A percentile compares a stretch with the other conserved stretches of the same genome.
phyloP scores from a whole-genome alignment of 2,797 vertebrate species.

The Crax fasciolata region DNA sequence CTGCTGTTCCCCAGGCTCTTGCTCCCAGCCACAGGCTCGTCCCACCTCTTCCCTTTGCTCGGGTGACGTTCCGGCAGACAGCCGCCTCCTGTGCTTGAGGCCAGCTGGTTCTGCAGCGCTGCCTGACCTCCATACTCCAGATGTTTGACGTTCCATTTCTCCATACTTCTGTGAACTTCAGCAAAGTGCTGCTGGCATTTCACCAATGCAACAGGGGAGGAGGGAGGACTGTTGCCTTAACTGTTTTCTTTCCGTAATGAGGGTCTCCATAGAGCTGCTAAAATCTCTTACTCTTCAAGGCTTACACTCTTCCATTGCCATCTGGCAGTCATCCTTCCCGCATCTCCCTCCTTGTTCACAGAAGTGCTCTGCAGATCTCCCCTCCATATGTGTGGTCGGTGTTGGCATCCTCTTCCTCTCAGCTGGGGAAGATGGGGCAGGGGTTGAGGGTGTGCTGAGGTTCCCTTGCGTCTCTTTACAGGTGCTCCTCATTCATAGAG shows the following conservation, averaged over 20 bases:
- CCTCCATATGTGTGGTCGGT: not conserved
- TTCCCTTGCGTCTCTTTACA: not conserved
- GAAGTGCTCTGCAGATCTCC: not conserved
- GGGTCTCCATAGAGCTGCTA: not conserved
- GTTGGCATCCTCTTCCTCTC: not conserved
- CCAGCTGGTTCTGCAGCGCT: slow-evolving; percentile 56
- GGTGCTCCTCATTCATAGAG: not conserved
- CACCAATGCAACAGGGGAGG: not conserved
- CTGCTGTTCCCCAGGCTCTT: slow-evolving; percentile 28
- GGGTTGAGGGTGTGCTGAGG: not conserved
- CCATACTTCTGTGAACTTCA: slow-evolving; percentile 52
- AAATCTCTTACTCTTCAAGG: slow-evolving; percentile 3
- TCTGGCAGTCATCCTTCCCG: slow-evolving; percentile 41
- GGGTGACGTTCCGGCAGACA: not conserved
- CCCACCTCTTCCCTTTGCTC: not conserved
- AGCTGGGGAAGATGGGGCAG: not conserved
- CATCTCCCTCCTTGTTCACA: not conserved
- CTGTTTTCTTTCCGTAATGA: slow-evolving; percentile 5
- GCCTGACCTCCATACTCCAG: slow-evolving; percentile 66
- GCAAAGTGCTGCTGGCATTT: slow-evolving; percentile 64
- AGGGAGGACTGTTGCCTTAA: slow-evolving; percentile 23
- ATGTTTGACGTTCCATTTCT: slow-evolving; percentile 75
- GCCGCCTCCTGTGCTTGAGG: not conserved
- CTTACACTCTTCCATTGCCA: slow-evolving; percentile 21
- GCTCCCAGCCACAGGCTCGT: not conserved